A percentile compares a stretch with the other conserved stretches of the same genome.
Conservation (phyloP, 2,888 invertebrate species). For the Thecocarcelia acutangulata region DNA sequence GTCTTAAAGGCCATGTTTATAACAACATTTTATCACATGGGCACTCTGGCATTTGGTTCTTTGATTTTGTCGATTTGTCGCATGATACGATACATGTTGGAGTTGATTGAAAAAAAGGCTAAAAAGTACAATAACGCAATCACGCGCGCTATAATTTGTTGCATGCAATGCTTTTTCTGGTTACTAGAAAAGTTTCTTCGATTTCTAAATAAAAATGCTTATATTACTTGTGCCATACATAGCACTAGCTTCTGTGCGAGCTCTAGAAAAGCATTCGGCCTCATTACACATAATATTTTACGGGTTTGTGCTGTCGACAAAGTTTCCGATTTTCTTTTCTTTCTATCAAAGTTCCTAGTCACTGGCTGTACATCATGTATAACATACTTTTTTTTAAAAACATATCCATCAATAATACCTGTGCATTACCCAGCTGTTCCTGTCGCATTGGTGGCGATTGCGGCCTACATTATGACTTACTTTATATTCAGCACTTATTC, state of each 20-base stretch:
- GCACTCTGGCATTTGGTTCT: conserved; percentile 96
- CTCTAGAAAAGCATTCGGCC: conserved; percentile 93
- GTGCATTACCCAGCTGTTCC: conserved; percentile 91
- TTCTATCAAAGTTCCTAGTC: conserved; percentile 93
- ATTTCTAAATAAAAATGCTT: conserved; percentile 91
- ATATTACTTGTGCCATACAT: conserved; percentile 97
- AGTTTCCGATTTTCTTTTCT: conserved; percentile 95
- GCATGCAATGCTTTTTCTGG: conserved; percentile 92
- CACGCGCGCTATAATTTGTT: conserved; percentile 87
- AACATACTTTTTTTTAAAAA: conserved; percentile 88
- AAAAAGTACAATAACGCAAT: conserved; percentile 90
- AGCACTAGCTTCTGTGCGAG: conserved; percentile 95
- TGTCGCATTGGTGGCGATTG: conserved; percentile 90
- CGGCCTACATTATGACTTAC: conserved; percentile 92
- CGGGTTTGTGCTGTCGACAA: conserved; percentile 90
- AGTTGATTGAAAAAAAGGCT: conserved; percentile 91
- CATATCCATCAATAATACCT: conserved; percentile 82
- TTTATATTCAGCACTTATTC: conserved; percentile 97
- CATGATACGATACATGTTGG: conserved; percentile 91
- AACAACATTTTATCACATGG: conserved; percentile 86
- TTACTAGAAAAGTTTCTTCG: conserved; percentile 92
- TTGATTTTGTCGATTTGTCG: conserved; percentile 94
- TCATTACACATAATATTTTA: conserved; percentile 92
- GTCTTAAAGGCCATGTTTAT: conserved; percentile 88
- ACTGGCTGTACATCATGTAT: conserved; percentile 89